Conservation (phyloP, 2,797 vertebrate genomes). For the Sarcoramphus papa region DNA sequence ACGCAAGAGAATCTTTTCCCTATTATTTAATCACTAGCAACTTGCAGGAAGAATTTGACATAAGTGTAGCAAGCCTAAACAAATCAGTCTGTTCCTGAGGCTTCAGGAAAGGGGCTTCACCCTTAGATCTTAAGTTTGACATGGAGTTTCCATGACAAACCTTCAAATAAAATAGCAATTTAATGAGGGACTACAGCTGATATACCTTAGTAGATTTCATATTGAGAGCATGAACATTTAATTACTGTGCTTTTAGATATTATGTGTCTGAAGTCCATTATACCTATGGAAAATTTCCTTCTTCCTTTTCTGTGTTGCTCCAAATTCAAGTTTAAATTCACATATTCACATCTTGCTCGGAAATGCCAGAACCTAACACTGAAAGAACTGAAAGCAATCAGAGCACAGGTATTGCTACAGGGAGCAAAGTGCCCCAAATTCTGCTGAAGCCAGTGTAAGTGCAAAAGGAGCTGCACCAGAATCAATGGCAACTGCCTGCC, state of each 20-base stretch:
- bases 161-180: slow-evolving; percentile 14
- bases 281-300: background rate
- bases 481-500: background rate
- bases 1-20: background rate
- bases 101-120: background rate
- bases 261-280: background rate
- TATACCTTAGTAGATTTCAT: background rate
- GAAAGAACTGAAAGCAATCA: background rate
- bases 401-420: background rate
- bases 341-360: background rate
- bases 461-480: background rate
- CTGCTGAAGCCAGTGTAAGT: background rate
- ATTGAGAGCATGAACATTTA: background rate
- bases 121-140: slow-evolving; percentile 31
- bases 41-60: background rate
- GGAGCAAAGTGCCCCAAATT: background rate
- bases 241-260: background rate
- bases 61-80: background rate
- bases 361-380: background rate
- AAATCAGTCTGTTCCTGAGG: background rate
- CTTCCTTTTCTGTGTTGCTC: background rate
- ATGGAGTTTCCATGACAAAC: slow-evolving; percentile 30
- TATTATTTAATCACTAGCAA: background rate
- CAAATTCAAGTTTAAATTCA: background rate
- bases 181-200: background rate